These are phyloP conservation scores for Metallyticus violacea DNA, from an alignment of 2,888 invertebrate species.

Conservation along the genomic window DNA sequence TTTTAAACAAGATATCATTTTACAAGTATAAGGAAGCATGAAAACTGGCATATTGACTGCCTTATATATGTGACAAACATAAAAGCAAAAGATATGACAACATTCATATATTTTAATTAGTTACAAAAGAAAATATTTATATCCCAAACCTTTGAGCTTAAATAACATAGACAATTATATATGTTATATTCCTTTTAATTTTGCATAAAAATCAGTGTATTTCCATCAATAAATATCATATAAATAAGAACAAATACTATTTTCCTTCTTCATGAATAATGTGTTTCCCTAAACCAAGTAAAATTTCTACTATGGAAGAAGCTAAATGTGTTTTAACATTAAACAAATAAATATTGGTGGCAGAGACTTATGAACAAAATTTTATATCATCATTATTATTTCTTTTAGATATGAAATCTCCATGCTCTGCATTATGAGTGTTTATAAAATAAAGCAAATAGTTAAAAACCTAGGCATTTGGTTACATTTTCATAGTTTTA, in stretches of 20 bases:
- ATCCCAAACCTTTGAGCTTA: not conserved
- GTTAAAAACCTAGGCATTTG: not conserved
- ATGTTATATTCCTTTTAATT: not conserved
- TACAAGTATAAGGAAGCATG: not conserved
- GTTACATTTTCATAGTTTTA: not conserved
- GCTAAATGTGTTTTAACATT: not conserved
- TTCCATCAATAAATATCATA: not conserved
- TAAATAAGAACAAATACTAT: not conserved
- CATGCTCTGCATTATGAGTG: not conserved
- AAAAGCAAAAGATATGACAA: not conserved
- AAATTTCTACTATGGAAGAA: too few species aligned
- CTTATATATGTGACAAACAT: too few species aligned
- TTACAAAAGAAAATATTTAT: not conserved
- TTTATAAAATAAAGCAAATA: not conserved
- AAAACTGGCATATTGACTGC: not conserved
- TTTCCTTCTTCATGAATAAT: too few species aligned
- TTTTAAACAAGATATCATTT: not conserved
- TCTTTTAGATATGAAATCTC: not conserved
- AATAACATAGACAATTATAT: not conserved
- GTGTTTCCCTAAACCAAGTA: too few species aligned
- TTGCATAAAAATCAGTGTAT: not conserved
- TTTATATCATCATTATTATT: not conserved
- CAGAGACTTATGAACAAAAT: too few species aligned
- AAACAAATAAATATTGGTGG: not conserved
- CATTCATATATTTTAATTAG: not conserved